Evolutionary conservation across 1,140 invertebrate genomes (phyloP), one percentile per base, ranked within the genome.

Genomic region (Planococcus citri): DNA sequence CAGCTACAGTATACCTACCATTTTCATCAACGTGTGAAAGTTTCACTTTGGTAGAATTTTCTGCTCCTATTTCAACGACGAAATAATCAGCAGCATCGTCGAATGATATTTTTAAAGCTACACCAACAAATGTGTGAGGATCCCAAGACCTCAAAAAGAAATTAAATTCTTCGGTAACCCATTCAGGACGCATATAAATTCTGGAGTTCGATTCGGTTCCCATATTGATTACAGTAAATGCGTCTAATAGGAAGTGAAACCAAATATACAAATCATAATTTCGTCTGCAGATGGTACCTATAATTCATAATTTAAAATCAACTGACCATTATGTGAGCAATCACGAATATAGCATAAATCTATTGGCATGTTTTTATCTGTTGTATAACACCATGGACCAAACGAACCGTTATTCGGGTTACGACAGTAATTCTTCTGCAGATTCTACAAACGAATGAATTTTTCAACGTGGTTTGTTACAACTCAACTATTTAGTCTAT

Each of bases 301-400:
- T n/a, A n/a, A n/a, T n/a, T n/a, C n/a, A n/a, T n/a, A n/a, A n/a
- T 24, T 64, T 25, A 64, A 64, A 24, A 25, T 24, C 22, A 64
- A 38, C n/a, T 2, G 81, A 67, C 37, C 81, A 79, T 64, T 64
- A 25, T 24, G 3, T 2, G 20, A 24, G 72, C 84, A 85, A 74
- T 85, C 84, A 37, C 74, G 76, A 6, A 85, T 76, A 68, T 80
- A 74, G 73, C 84, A 85, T 10, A 82, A 70, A 75, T 85, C 84
- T 68, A 76, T 73, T 9, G 74, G 74, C 4, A 83, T 74, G 2
- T 72, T 67, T 58, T 78, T 74, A 77, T 85, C 83, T 0, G 74
- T 79, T 0, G 83, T 77, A 69, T 82, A 84, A 75, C 84, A 85
- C 83, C 83, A 85, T 22, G 83, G 83, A 22, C 83, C 83, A 68